A percentile compares a stretch with the other conserved stretches of the same genome.
These are phyloP conservation scores for Brachyptera putata DNA, from an alignment of 2,888 invertebrate genomes.

Conservation along the genomic window DNA sequence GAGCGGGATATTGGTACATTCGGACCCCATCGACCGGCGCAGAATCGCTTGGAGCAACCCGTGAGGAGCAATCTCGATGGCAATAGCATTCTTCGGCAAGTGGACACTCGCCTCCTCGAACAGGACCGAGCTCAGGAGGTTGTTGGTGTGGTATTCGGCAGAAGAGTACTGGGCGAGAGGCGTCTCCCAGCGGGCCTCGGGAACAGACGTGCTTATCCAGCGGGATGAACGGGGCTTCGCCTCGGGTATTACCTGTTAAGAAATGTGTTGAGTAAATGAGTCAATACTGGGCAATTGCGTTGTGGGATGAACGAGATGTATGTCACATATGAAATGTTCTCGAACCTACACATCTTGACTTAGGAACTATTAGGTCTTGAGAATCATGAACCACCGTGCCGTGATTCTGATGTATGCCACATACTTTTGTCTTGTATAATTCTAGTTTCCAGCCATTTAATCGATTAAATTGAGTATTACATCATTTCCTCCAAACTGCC, in stretches of 20 bases:
- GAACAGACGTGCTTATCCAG: conserved; percentile 85
- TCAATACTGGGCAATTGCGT: too few species aligned
- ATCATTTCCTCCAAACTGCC: too few species aligned
- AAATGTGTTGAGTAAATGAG: neutral
- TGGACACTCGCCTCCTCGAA: conserved; percentile 78
- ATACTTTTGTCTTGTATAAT: too few species aligned
- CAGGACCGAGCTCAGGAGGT: conserved; percentile 62
- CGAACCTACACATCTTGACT: too few species aligned
- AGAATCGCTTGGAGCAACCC: conserved; percentile 84
- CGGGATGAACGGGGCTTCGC: conserved; percentile 64
- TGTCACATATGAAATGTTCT: too few species aligned
- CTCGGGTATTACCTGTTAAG: conserved; percentile 52
- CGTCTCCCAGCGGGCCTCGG: conserved; percentile 66
- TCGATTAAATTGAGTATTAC: too few species aligned
- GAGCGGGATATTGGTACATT: conserved; percentile 69
- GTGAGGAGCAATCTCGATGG: conserved; percentile 88
- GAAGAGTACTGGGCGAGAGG: conserved; percentile 62
- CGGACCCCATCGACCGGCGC: conserved; percentile 65
- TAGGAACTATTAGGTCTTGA: too few species aligned
- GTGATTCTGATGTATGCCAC: too few species aligned
- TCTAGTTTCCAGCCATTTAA: too few species aligned
- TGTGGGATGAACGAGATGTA: too few species aligned
- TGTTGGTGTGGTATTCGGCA: conserved; percentile 83
- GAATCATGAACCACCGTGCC: too few species aligned
- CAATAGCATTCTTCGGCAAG: conserved; percentile 76